Percentiles rank a stretch among this genome's conserved stretches.
Conservation (phyloP, 2,888 invertebrate genomes). For the Coremacera marginata region DNA sequence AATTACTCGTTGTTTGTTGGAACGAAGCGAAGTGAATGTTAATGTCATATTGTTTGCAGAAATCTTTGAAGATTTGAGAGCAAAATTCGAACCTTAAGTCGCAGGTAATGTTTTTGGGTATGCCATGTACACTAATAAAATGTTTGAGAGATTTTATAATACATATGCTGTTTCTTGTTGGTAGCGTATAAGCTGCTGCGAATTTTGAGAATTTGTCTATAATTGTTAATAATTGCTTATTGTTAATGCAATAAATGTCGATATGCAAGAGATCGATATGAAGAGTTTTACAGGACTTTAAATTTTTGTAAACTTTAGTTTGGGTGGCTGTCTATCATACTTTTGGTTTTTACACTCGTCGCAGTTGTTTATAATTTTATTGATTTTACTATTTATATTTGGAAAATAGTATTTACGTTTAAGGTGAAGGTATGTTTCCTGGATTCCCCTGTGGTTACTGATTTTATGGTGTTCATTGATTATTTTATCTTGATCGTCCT, state of each 20-base stretch:
- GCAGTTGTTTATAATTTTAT: no score
- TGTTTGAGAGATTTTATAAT: constrained; percentile 38
- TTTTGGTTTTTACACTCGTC: no score
- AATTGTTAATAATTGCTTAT: no score
- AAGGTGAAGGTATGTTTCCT: constrained; percentile 45
- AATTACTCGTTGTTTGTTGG: constrained; percentile 31
- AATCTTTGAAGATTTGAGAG: constrained; percentile 43
- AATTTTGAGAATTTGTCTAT: no score
- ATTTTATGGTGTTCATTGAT: no score
- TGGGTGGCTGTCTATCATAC: no score
- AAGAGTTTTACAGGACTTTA: no score
- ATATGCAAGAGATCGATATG: no score
- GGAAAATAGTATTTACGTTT: constrained; percentile 45
- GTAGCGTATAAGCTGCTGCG: constrained; percentile 31
- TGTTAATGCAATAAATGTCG: no score
- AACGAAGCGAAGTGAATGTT: constrained; percentile 33
- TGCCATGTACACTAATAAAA: constrained; percentile 36
- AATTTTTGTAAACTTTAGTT: no score
- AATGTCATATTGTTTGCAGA: constrained; percentile 11
- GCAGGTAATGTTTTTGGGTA: constrained; percentile 37
- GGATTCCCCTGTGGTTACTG: constrained; percentile 38
- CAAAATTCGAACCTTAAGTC: constrained; percentile 39
- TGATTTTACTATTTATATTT: no score
- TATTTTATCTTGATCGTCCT: no score
- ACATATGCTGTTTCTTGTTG: constrained; percentile 32